Base-by-base conservation (phyloP, 2,797 vertebrate genomes). In the Lates japonicus region DNA sequence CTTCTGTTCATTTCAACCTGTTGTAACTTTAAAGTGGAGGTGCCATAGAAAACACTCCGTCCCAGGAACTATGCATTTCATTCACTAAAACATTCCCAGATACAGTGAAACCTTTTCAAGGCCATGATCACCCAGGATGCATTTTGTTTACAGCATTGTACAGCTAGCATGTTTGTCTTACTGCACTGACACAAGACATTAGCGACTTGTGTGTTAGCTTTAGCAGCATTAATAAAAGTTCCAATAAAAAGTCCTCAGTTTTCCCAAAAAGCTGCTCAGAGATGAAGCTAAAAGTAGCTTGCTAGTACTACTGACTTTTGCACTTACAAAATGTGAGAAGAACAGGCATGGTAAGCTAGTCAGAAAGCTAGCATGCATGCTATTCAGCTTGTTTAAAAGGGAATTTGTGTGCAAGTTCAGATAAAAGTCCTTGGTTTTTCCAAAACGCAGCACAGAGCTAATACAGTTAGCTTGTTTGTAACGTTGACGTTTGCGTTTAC, bases 61-160 rank as follows among this genome's bases (percentile, higher is more conserved):
- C 55, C 42, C 64, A 29, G 49, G 65, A 81, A 66, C 82, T 83
- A 78, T 89, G 88, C 89, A 91, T 91, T 76, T 74, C 46, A 68
- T 73, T 49, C 48, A 63, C 29, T 5, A 31, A 29, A 17, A 52
- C 20, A 6, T 57, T 63, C 60, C 74, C 78, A 51, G 35, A 54
- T 2, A 48, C 25, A 58, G 11, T 2, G 6, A 63, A 65, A 51
- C 25, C 14, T 10, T 25, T 2, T 59, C 1, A 33, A 70, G 76
- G 68, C 70, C 70, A 44, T 25, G 62, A 72, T 87, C 72, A 57
- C 59, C 2, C 0, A 42, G 72, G 70, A 82, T 0, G 46, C 22
- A 35, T 17, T 70, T 66, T 3, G 6, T 20, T 13, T 44, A 11
- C 6, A 62, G 12, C 25, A 29, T 29, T 29, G 25, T 1, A 29